These are phyloP conservation scores for Encarsia formosa DNA, from an alignment of 2,888 invertebrate genomes.

Conservation along the genomic window DNA sequence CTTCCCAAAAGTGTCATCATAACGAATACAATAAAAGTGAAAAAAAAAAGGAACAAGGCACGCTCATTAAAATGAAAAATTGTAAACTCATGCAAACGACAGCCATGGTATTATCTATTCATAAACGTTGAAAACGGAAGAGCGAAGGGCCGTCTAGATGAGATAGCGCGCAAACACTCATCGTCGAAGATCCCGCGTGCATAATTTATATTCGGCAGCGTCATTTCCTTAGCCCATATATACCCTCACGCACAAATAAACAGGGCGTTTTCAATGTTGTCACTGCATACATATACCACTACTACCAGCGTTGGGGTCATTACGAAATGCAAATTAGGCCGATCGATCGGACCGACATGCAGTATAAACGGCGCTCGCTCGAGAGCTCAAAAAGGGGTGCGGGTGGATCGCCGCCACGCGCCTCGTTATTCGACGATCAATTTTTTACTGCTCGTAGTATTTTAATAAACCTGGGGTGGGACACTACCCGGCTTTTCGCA, in stretches of 20 bases:
- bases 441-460: constrained; percentile 40
- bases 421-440: constrained; percentile 45
- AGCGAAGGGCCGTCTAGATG: not conserved
- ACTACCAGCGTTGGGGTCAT: constrained; percentile 35
- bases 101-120: too few species aligned
- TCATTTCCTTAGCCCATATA: constrained; percentile 21
- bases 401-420: constrained; percentile 39
- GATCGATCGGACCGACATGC: constrained; percentile 45
- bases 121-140: too few species aligned
- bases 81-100: too few species aligned
- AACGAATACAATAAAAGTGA: too few species aligned
- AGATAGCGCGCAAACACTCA: too few species aligned
- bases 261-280: constrained; percentile 30
- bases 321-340: constrained; percentile 48
- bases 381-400: not conserved
- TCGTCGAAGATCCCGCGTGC: constrained; percentile 11
- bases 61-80: too few species aligned
- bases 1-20: too few species aligned
- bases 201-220: constrained; percentile 11
- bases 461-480: constrained; percentile 39
- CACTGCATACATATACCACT: constrained; percentile 14
- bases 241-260: not conserved
- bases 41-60: too few species aligned
- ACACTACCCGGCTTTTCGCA: constrained; percentile 11
- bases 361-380: constrained; percentile 35